Percentiles rank a stretch among this genome's conserved stretches.
These are phyloP conservation scores for Phyllotreta striolata DNA, from an alignment of 2,888 invertebrate genomes.

Conservation along the genomic window DNA sequence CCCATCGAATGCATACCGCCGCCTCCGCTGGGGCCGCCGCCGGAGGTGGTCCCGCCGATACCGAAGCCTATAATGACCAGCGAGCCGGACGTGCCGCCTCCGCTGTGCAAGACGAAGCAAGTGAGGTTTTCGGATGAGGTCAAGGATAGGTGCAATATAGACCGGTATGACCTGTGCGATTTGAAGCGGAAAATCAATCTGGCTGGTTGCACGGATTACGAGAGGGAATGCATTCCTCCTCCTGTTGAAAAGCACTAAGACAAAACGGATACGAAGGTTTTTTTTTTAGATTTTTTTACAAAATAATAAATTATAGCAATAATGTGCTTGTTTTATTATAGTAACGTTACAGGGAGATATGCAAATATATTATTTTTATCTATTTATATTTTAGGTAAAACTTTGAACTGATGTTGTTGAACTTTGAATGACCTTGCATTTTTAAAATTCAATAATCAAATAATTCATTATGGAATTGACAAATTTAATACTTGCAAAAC, in stretches of 20 bases:
- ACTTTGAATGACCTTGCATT: no score
- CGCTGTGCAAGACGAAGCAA: slow-evolving; percentile 52
- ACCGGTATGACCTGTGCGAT: slow-evolving; percentile 55
- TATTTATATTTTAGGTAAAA: no score
- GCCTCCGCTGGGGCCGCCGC: slow-evolving; percentile 31
- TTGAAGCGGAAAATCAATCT: slow-evolving; percentile 52
- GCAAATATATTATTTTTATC: no score
- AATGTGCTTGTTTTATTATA: neutral
- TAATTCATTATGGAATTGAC: no score
- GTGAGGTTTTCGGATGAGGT: slow-evolving; percentile 54
- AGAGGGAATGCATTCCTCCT: slow-evolving; percentile 39
- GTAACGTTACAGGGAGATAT: neutral
- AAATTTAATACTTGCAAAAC: no score
- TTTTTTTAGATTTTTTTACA: neutral
- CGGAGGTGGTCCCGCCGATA: slow-evolving; percentile 32
- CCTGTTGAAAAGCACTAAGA: neutral
- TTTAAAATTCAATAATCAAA: no score
- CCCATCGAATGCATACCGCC: slow-evolving; percentile 51
- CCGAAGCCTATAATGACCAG: slow-evolving; percentile 53
- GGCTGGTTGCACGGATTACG: slow-evolving; percentile 56
- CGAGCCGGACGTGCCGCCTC: slow-evolving; percentile 51
- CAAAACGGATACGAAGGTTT: slow-evolving; percentile 15
- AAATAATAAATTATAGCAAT: slow-evolving; percentile 2
- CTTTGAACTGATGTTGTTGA: no score
- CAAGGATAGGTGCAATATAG: slow-evolving; percentile 52